Percentiles rank a stretch among this genome's conserved stretches.
phyloP scores from a whole-genome alignment of 2,888 invertebrate genomes.

The Monopis laevigella region DNA sequence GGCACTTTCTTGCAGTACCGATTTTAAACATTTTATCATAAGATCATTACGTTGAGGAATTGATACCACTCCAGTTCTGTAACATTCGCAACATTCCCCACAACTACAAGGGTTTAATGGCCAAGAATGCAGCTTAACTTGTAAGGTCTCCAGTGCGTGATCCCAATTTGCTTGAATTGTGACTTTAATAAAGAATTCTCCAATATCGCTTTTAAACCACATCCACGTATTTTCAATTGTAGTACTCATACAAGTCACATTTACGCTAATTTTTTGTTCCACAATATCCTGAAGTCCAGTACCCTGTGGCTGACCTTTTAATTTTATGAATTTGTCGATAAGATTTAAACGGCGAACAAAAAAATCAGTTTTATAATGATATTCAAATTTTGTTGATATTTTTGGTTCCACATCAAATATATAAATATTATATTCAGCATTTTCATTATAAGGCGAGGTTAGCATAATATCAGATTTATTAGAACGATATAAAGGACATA shows the following conservation, averaged over 20 bases:
- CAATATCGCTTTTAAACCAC: slow-evolving; percentile 47
- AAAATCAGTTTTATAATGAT: slow-evolving; percentile 31
- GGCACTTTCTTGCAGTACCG: slow-evolving; percentile 42
- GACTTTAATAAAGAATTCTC: slow-evolving; percentile 49
- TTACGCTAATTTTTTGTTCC: slow-evolving; percentile 44
- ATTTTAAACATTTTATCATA: slow-evolving; percentile 46
- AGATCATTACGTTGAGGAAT: slow-evolving; percentile 52
- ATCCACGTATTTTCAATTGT: slow-evolving; percentile 45
- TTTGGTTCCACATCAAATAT: slow-evolving; percentile 45
- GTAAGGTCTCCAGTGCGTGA: slow-evolving; percentile 41
- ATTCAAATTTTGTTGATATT: slow-evolving; percentile 35
- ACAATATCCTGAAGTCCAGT: slow-evolving; percentile 26
- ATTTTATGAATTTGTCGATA: slow-evolving; percentile 41
- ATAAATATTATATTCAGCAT: slow-evolving; percentile 30
- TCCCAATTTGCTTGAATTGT: slow-evolving; percentile 53
- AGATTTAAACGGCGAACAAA: slow-evolving; percentile 39
- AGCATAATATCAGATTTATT: slow-evolving; percentile 45
- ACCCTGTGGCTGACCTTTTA: slow-evolving; percentile 38
- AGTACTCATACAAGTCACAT: slow-evolving; percentile 46
- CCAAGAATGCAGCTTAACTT: slow-evolving; percentile 38
- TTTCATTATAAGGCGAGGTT: slow-evolving; percentile 36
- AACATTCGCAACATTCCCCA: slow-evolving; percentile 51
- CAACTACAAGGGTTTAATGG: slow-evolving; percentile 50
- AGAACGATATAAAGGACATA: slow-evolving; percentile 46
- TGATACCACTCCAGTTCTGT: slow-evolving; percentile 39